These are phyloP conservation scores for Leptopilina boulardi DNA, from an alignment of 1,140 invertebrate genomes.

Conservation along the genomic window DNA sequence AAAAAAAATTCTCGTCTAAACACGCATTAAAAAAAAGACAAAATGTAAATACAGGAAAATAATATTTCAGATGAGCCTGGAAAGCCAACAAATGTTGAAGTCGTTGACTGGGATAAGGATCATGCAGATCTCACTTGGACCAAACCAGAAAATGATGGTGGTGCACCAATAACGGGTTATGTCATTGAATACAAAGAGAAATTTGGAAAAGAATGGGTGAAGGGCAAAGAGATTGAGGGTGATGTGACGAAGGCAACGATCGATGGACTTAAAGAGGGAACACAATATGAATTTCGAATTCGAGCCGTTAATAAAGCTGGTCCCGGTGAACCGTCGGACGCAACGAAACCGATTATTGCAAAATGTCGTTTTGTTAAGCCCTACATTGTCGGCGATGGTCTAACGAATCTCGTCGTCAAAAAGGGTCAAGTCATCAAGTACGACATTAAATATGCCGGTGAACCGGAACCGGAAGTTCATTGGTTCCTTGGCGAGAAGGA, in stretches of 20 bases:
- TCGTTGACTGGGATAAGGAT: constrained; percentile 97
- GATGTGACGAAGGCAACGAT: constrained; percentile 87
- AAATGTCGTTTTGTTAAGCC: constrained; percentile 97
- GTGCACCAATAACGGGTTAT: constrained; percentile 95
- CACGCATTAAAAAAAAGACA: too few species aligned
- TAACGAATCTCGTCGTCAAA: constrained; percentile 92
- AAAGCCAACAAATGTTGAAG: constrained; percentile 92
- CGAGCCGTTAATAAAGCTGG: constrained; percentile 97
- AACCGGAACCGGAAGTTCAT: constrained; percentile 93
- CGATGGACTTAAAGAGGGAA: constrained; percentile 94
- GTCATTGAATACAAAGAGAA: constrained; percentile 96
- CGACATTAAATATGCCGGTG: constrained; percentile 96
- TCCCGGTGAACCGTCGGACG: constrained; percentile 94
- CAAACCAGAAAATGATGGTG: constrained; percentile 93
- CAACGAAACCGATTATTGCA: constrained; percentile 95
- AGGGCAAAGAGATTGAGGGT: constrained; percentile 87
- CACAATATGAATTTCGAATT: constrained; percentile 97
- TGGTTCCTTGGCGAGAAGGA: constrained; percentile 88
- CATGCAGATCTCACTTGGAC: constrained; percentile 95
- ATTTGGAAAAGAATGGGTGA: constrained; percentile 92
- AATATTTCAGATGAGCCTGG: constrained; percentile 89
- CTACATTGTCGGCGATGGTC: constrained; percentile 90
- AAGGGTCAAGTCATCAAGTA: constrained; percentile 95
- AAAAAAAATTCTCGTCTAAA: too few species aligned
- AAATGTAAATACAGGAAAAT: constrained; percentile 8